These are phyloP conservation scores for Tonatia bakeri DNA, from an alignment of 2,113 vertebrate species.

Conservation along the genomic window DNA sequence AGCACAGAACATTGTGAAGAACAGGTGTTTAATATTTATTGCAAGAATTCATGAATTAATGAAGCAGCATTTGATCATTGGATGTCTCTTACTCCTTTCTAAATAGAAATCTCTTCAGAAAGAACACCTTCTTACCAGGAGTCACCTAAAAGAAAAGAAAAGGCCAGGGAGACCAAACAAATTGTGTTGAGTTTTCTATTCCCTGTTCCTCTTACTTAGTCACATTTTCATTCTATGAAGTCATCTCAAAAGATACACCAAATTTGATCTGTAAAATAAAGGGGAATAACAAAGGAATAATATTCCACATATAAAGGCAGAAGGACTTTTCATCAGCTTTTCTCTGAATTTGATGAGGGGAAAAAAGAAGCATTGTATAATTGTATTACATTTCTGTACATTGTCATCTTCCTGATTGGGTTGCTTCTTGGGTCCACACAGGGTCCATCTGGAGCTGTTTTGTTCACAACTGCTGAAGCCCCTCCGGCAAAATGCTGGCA, in stretches of 20 bases:
- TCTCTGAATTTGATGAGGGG: neutral
- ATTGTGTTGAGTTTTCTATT: neutral
- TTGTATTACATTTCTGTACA: neutral
- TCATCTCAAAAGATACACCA: neutral
- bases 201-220: neutral
- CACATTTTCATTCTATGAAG: neutral
- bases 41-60: neutral
- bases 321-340: neutral
- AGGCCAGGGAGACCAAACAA: neutral
- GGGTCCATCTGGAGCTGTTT: neutral
- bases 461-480: neutral
- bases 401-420: neutral
- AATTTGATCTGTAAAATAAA: neutral
- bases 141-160: neutral
- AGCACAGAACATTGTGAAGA: neutral
- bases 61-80: neutral
- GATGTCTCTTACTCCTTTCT: neutral
- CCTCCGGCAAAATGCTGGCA: neutral
- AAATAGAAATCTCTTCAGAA: neutral
- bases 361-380: neutral
- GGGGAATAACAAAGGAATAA: neutral
- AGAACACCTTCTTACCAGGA: neutral
- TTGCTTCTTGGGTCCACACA: neutral
- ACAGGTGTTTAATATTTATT: neutral
- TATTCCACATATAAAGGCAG: neutral